Percentiles rank a stretch among this genome's conserved stretches.
phyloP scores from a whole-genome alignment of 2,888 invertebrate species.

The Drosophila mimica region DNA sequence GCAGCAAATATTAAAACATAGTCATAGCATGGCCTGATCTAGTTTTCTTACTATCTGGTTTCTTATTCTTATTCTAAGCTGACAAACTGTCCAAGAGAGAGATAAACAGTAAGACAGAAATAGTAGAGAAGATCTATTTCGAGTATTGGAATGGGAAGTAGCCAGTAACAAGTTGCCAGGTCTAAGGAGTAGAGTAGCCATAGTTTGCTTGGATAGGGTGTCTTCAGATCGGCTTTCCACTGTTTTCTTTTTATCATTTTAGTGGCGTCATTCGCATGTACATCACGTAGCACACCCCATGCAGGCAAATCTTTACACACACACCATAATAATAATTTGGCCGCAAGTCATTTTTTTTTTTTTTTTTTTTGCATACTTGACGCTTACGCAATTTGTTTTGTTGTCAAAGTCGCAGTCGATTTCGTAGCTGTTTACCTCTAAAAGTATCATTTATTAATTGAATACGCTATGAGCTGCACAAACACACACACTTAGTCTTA shows the following conservation, averaged over 20 bases:
- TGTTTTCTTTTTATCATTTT: conserved; percentile 7
- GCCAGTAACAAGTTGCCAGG: neutral
- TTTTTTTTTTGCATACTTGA: conserved; percentile 8
- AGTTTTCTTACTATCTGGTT: neutral
- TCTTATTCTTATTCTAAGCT: neutral
- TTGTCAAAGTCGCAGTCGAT: conserved; percentile 3
- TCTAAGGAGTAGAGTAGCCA: too few species aligned
- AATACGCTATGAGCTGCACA: conserved; percentile 7
- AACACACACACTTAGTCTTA: neutral
- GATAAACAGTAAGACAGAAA: neutral
- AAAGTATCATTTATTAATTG: conserved; percentile 19
- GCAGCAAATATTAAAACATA: neutral
- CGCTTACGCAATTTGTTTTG: conserved; percentile 38
- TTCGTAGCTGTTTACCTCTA: neutral
- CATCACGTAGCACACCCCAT: conserved; percentile 51
- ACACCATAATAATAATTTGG: conserved; percentile 21
- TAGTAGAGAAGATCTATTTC: neutral
- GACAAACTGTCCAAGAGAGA: neutral
- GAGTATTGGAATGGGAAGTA: neutral
- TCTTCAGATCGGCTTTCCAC: neutral
- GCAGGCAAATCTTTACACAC: conserved; percentile 36
- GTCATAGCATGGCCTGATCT: neutral
- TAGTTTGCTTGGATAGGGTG: conserved; percentile 11
- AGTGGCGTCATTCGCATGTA: conserved; percentile 37
- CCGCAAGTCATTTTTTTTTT: conserved; percentile 27